A percentile compares a stretch with the other conserved stretches of the same genome.
Conservation (phyloP, 1,140 invertebrate genomes). For the Aphidius ervi region DNA sequence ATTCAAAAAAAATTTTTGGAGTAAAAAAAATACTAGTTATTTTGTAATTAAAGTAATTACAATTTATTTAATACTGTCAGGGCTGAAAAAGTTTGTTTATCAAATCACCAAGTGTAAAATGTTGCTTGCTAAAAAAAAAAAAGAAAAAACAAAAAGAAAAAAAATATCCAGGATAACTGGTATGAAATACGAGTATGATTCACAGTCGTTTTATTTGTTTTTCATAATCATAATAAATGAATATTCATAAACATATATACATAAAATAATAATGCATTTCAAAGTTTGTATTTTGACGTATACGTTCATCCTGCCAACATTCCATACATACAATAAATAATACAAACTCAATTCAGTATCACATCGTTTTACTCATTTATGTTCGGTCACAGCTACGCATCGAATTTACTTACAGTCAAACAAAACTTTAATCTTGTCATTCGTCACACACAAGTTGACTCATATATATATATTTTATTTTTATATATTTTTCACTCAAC, state of each 20-base stretch:
- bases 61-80: no score
- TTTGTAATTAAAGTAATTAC: no score
- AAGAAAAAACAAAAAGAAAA: background rate
- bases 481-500: no score
- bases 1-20: no score
- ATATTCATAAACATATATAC: background rate
- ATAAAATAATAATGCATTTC: background rate
- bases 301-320: constrained; percentile 6
- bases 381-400: no score
- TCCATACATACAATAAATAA: background rate
- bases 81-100: no score
- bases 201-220: constrained; percentile 2
- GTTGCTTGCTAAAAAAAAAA: background rate
- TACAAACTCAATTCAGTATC: background rate
- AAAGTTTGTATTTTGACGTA: background rate
- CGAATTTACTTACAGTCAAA: no score
- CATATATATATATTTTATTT: no score
- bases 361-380: background rate
- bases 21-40: no score
- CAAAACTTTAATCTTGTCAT: no score
- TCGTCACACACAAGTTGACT: no score
- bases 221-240: background rate
- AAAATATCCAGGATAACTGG: background rate
- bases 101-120: background rate
- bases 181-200: constrained; percentile 7